Evolutionary conservation across 2,113 vertebrate species (phyloP).

Genomic region (Columbina picui): DNA sequence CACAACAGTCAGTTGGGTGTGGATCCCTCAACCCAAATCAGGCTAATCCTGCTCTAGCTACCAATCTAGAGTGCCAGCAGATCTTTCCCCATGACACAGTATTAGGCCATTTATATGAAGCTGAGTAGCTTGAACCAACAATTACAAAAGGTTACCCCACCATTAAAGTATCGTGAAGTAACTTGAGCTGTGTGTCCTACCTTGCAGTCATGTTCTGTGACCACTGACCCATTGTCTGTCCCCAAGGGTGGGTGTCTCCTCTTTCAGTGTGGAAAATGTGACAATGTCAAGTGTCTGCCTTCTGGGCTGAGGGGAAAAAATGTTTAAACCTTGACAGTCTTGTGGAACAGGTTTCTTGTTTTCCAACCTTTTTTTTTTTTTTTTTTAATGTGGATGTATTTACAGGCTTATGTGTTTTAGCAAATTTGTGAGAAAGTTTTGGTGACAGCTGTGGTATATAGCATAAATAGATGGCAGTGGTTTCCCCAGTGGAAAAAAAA

Average conservation of each 20-base stretch:
- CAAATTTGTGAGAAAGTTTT: background rate
- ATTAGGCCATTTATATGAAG: background rate
- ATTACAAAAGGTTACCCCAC: background rate
- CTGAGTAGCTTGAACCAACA: background rate
- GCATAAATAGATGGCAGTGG: background rate
- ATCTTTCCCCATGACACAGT: background rate
- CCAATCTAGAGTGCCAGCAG: background rate
- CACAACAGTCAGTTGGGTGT: background rate
- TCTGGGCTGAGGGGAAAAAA: background rate
- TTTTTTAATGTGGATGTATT: background rate
- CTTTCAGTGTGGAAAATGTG: background rate
- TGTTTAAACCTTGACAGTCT: background rate
- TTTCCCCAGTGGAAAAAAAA: background rate
- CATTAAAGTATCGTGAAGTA: background rate
- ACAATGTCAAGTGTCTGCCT: slow-evolving; percentile 21
- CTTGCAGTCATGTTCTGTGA: background rate
- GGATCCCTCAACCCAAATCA: background rate
- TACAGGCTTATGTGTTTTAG: background rate
- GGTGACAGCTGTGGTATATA: background rate
- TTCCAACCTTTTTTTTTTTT: background rate
- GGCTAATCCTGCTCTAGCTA: background rate
- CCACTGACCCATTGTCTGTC: background rate
- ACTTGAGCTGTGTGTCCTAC: background rate
- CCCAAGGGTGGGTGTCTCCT: background rate
- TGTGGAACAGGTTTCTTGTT: slow-evolving; percentile 22